phyloP scores from a whole-genome alignment of 1,140 invertebrate species.

The Hylaeus volcanicus region DNA sequence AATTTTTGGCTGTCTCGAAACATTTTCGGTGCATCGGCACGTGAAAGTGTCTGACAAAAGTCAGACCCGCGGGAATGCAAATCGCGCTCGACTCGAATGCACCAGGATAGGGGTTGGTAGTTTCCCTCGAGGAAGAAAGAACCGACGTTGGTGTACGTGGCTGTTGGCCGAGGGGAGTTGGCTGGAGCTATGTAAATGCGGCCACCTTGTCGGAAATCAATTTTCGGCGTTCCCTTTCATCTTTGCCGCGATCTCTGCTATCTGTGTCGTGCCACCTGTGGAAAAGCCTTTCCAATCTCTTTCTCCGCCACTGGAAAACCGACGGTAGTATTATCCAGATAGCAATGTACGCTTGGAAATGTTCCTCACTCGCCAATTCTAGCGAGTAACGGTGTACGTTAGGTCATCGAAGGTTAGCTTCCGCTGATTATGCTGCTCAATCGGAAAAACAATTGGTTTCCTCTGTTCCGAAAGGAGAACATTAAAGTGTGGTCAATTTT shows the following conservation, averaged over 20 bases:
- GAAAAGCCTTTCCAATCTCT: constrained; percentile 7
- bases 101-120: not conserved
- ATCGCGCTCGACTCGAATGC: constrained; percentile 25
- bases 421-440: too few species aligned
- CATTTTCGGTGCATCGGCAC: constrained; percentile 1
- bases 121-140: not conserved
- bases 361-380: too few species aligned
- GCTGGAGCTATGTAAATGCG: constrained; percentile 39
- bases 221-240: constrained; percentile 47
- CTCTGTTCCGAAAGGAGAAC: too few species aligned
- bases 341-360: not conserved
- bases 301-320: not conserved
- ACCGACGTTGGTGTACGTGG: not conserved
- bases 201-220: constrained; percentile 52
- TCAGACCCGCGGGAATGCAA: constrained; percentile 14
- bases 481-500: too few species aligned
- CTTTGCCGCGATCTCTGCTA: not conserved
- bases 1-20: not conserved
- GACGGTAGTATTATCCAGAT: not conserved
- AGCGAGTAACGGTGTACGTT: too few species aligned
- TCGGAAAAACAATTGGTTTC: too few species aligned
- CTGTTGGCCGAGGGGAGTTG: not conserved
- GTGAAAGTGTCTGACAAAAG: constrained; percentile 33
- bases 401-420: too few species aligned
- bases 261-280: constrained; percentile 33